A percentile compares a stretch with the other conserved stretches of the same genome.
These are phyloP conservation scores for Erpobdella octoculata DNA, from an alignment of 2,888 invertebrate species.

Conservation along the genomic window DNA sequence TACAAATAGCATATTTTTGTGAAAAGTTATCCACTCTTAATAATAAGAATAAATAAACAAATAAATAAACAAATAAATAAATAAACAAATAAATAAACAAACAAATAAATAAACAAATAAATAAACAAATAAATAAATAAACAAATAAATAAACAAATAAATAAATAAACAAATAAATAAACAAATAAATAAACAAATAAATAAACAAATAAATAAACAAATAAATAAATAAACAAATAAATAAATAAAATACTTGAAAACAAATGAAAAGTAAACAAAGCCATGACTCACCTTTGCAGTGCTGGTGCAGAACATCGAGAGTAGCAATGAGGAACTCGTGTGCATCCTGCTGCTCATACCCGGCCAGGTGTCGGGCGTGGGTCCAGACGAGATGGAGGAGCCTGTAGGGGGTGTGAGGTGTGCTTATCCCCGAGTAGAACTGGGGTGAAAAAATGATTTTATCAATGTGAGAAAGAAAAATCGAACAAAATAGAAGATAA, in stretches of 20 bases:
- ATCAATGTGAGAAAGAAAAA: too few relatives aligned
- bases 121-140: background rate
- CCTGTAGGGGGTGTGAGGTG: constrained; percentile 78
- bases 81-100: background rate
- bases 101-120: background rate
- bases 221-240: background rate
- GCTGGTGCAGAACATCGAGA: constrained; percentile 80
- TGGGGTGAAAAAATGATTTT: too few relatives aligned
- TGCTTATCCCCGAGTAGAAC: constrained; percentile 83
- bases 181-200: background rate
- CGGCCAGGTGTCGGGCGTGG: constrained; percentile 85
- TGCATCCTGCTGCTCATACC: constrained; percentile 94
- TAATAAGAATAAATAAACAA: background rate
- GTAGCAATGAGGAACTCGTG: constrained; percentile 97
- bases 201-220: background rate
- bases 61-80: background rate
- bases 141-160: background rate
- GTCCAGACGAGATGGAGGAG: constrained; percentile 89
- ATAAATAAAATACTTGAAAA: too few relatives aligned
- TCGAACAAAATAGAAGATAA: background rate
- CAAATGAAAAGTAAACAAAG: constrained; percentile 5
- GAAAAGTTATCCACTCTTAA: too few relatives aligned
- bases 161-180: background rate
- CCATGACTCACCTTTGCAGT: constrained; percentile 57
- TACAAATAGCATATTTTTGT: background rate